A percentile compares a stretch with the other conserved stretches of the same genome.
These are phyloP conservation scores for Calosoma granatense DNA, from an alignment of 1,140 invertebrate genomes.

Conservation along the genomic window DNA sequence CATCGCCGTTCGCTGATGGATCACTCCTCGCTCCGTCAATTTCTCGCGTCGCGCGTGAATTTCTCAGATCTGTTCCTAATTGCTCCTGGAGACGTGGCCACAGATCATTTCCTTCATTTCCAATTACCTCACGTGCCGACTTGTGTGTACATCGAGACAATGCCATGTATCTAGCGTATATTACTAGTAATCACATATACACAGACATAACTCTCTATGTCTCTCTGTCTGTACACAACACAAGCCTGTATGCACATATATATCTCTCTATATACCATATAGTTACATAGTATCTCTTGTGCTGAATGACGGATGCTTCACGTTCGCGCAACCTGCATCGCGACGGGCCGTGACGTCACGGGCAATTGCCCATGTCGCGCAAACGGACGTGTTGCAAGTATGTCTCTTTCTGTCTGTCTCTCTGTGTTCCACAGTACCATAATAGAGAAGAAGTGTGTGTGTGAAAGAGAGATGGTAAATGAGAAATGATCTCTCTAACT, in stretches of 20 bases:
- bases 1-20: not conserved
- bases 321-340: not conserved
- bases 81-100: not conserved
- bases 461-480: no score
- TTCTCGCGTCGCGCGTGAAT: not conserved
- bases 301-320: not conserved
- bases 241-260: not conserved
- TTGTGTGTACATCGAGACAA: not conserved
- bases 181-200: not conserved
- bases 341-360: conserved; percentile 1
- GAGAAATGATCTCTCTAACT: no score
- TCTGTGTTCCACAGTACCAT: not conserved
- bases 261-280: not conserved
- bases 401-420: not conserved
- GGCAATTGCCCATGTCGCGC: conserved; percentile 1
- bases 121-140: not conserved
- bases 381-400: no score
- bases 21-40: not conserved
- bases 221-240: not conserved
- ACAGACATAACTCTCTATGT: not conserved
- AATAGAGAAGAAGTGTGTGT: no score
- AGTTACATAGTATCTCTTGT: not conserved
- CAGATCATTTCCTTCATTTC: not conserved
- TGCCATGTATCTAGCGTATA: not conserved
- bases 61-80: not conserved